Evolutionary conservation across 2,797 vertebrate species (phyloP).

Genomic region (Gobio occitaniae): DNA sequence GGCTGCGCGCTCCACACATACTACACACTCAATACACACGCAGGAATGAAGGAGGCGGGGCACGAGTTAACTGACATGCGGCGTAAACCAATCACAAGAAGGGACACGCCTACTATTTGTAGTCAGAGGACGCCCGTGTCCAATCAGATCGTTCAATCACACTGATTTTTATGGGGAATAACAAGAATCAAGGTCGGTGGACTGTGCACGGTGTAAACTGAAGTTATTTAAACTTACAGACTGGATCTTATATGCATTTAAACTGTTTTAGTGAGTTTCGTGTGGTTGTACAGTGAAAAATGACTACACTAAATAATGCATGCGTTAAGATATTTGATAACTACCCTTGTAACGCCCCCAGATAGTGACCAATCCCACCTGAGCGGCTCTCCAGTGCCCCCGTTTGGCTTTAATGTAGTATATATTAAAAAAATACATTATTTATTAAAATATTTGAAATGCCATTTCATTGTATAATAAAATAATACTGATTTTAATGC

Average conservation of each 20-base stretch:
- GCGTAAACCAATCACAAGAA: conserved; percentile 63
- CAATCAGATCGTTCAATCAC: conserved; percentile 67
- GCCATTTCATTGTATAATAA: not conserved
- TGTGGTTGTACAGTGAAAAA: not conserved
- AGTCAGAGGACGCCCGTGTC: conserved; percentile 39
- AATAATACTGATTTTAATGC: not conserved
- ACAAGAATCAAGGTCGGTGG: conserved; percentile 68
- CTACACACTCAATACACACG: conserved; percentile 51
- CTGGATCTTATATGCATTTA: not conserved
- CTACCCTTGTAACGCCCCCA: conserved; percentile 22
- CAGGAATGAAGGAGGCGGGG: conserved; percentile 55
- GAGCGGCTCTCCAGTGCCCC: conserved; percentile 19
- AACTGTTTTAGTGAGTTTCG: not conserved
- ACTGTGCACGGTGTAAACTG: conserved; percentile 50
- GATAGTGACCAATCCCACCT: conserved; percentile 31
- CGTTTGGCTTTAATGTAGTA: not conserved
- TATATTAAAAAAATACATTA: not conserved
- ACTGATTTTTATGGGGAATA: conserved; percentile 36
- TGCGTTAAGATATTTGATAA: conserved; percentile 9
- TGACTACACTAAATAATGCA: not conserved
- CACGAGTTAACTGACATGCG: conserved; percentile 54
- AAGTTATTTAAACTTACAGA: conserved; percentile 1
- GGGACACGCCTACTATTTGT: not conserved
- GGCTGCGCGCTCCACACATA: conserved; percentile 33
- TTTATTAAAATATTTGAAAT: not conserved